These are phyloP conservation scores for Drosophila bunnanda DNA, from an alignment of 2,888 invertebrate genomes.

Conservation along the genomic window DNA sequence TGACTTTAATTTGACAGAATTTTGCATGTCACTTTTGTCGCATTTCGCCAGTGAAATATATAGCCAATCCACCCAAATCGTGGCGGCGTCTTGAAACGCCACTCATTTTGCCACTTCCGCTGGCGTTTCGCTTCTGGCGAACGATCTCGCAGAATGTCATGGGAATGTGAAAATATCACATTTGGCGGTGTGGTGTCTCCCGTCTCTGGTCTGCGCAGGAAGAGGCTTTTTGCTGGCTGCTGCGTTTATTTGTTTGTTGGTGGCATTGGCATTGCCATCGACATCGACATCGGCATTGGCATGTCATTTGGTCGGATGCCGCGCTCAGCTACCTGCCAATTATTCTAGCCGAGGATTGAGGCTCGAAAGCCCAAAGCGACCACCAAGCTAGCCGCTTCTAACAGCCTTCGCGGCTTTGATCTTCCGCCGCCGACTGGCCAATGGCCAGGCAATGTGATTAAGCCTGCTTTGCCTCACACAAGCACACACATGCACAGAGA, in stretches of 20 bases:
- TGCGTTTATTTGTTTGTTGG: conserved; percentile 38
- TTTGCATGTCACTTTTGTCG: conserved; percentile 70
- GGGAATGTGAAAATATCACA: conserved; percentile 73
- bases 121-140: conserved; percentile 45
- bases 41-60: conserved; percentile 54
- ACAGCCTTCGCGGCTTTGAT: conserved; percentile 74
- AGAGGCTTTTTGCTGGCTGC: conserved; percentile 48
- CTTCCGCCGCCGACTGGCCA: conserved; percentile 76
- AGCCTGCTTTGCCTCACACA: conserved; percentile 71
- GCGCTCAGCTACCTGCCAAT: conserved; percentile 74
- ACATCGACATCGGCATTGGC: conserved; percentile 56
- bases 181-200: conserved; percentile 54
- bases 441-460: conserved; percentile 82
- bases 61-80: conserved; percentile 41
- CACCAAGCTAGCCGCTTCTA: conserved; percentile 78
- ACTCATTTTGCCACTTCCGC: conserved; percentile 82
- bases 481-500: conserved; percentile 22
- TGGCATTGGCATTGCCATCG: conserved; percentile 17
- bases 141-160: conserved; percentile 66
- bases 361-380: conserved; percentile 54
- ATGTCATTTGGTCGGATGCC: conserved; percentile 68
- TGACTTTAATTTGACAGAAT: conserved; percentile 82
- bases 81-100: conserved; percentile 80
- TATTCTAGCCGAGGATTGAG: conserved; percentile 66
- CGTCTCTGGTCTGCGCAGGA: conserved; percentile 33